Evolutionary conservation across 2,797 vertebrate species (phyloP), one percentile per base, ranked within the genome.

Genomic region (Decapterus maruadsi): DNA sequence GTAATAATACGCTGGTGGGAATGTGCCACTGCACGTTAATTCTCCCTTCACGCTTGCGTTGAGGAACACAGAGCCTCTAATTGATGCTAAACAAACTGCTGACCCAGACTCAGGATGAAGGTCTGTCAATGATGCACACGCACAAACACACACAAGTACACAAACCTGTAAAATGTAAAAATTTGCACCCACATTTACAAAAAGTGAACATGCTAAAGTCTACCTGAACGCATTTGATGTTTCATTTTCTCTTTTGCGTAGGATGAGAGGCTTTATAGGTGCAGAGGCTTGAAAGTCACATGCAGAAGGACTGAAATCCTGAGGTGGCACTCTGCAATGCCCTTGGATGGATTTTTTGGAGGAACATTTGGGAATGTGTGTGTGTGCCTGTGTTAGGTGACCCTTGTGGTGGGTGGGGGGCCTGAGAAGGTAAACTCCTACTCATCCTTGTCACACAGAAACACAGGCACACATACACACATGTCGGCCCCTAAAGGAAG

Each of bases 1-100:
- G 90, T 92, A 92, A 91, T 92, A 89, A 90, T 91, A 89, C 46
- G 93, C 95, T 96, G 96, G 96, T 96, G 96, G 95, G 96, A 97
- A 96, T 94, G 95, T 96, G 96, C 95, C 95, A 95, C 90, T 94
- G 95, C 96, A 96, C 92, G 96, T 96, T 96, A 96, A 96, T 96
- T 94, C 95, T 95, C 94, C 92, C 93, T 94, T 96, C 96, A 96
- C 95, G 96, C 96, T 96, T 96, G 95, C 94, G 88, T 95, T 96
- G 95, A 96, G 94, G 96, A 96, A 96, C 96, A 96, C 96, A 96
- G 96, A 94, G 93, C 89, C 94, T 95, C 95, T 96, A 97, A 97
- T 96, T 96, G 96, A 96, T 95, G 92, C 93, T 95, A 94, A 95
- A 95, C 93, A 95, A 95, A 94, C 94, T 95, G 93, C 94, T 95